Percentiles rank a stretch among this genome's conserved stretches.
Conservation (phyloP, 2,797 vertebrate species). For the Pseudotriccus pelzelni region DNA sequence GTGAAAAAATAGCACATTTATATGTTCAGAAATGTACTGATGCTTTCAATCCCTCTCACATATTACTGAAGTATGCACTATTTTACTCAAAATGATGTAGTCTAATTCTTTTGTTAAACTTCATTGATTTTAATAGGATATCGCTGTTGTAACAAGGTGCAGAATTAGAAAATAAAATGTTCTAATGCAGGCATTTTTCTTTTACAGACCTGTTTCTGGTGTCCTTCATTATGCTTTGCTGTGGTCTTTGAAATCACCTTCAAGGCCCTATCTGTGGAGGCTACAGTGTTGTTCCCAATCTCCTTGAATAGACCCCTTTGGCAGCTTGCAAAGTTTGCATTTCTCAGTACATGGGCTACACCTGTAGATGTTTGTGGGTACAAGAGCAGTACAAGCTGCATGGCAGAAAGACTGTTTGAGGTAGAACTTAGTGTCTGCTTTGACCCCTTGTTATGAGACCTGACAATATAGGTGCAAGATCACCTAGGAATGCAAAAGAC, state of each 20-base stretch:
- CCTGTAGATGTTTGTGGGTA: neutral
- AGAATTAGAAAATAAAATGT: neutral
- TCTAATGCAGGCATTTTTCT: neutral
- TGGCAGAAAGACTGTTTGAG: neutral
- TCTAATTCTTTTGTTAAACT: slow-evolving; percentile 1
- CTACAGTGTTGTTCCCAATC: neutral
- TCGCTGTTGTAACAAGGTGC: neutral
- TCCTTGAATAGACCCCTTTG: neutral
- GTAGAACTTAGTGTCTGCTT: neutral
- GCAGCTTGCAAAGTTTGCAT: neutral
- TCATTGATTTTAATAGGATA: neutral
- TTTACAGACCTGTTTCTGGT: neutral
- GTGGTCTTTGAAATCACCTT: neutral
- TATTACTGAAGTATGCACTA: neutral
- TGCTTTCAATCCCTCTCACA: neutral
- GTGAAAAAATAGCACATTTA: neutral
- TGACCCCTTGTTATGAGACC: neutral
- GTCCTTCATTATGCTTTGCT: neutral
- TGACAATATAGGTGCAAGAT: neutral
- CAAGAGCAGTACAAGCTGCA: neutral
- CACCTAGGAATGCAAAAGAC: neutral
- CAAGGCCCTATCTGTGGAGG: neutral
- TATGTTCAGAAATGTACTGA: neutral
- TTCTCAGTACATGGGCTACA: neutral
- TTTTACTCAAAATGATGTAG: neutral